Conservation (phyloP, 2,797 vertebrate genomes). For the Anguilla pacifica region DNA sequence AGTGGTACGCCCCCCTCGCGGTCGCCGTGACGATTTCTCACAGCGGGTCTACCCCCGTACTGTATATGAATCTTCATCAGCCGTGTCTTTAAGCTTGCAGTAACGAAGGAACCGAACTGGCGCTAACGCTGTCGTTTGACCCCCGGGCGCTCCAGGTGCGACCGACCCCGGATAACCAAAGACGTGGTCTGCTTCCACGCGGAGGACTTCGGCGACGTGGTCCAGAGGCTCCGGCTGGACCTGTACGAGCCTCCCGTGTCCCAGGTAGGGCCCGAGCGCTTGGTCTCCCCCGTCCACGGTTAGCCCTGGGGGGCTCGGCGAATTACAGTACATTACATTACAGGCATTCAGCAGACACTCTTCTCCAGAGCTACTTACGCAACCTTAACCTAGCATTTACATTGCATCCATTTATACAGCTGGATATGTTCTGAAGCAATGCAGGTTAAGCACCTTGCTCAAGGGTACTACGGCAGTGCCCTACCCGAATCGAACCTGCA, state of each 20-base stretch:
- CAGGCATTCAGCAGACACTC: no score
- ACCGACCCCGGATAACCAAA: constrained; percentile 94
- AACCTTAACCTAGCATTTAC: no score
- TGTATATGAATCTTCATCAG: background rate
- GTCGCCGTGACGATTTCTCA: background rate
- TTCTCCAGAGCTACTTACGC: no score
- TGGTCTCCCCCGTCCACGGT: background rate
- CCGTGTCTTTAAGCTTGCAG: background rate
- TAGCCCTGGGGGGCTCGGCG: background rate
- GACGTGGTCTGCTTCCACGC: constrained; percentile 98
- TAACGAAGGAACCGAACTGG: background rate
- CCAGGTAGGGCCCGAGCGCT: constrained; percentile 74
- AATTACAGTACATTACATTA: no score
- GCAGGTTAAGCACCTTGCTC: no score
- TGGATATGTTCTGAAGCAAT: no score
- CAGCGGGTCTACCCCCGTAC: background rate
- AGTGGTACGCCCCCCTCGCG: constrained; percentile 76
- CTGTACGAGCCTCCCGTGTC: constrained; percentile 97
- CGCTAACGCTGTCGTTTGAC: background rate
- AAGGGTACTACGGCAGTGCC: no score
- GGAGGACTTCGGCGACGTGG: constrained; percentile 93
- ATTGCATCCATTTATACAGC: no score
- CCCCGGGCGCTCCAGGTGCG: constrained; percentile 73
- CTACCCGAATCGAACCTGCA: no score
- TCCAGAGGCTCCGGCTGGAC: constrained; percentile 94